Conservation (phyloP, 2,797 vertebrate genomes). For the Anguilla pacifica region DNA sequence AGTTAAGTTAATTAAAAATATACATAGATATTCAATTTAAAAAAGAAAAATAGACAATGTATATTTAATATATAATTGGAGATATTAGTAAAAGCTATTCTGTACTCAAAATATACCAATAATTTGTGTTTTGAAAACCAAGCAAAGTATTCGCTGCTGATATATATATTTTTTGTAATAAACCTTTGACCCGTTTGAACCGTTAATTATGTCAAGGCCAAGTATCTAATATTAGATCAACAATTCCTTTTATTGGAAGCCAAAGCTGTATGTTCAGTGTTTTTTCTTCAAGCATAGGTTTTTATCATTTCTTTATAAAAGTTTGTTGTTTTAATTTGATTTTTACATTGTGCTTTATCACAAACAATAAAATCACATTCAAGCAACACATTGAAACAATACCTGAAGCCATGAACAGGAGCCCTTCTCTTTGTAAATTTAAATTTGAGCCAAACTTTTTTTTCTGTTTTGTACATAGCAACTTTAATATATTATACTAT, state of each 20-base stretch:
- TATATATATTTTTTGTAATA: conserved; percentile 1
- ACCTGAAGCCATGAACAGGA: conserved; percentile 88
- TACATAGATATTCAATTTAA: background rate
- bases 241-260: conserved; percentile 89
- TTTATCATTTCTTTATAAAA: conserved; percentile 73
- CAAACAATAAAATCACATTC: conserved; percentile 74
- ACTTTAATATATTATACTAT: conserved; percentile 75
- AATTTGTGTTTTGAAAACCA: background rate
- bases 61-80: conserved; percentile 34
- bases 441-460: conserved; percentile 81
- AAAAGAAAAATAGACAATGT: background rate
- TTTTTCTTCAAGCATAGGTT: conserved; percentile 77
- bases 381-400: conserved; percentile 78
- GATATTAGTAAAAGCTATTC: conserved; percentile 22
- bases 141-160: background rate
- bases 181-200: background rate
- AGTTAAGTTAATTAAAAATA: background rate
- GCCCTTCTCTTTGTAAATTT: conserved; percentile 80
- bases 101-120: conserved; percentile 9
- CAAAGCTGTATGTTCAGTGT: conserved; percentile 86
- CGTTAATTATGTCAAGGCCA: background rate
- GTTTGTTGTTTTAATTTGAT: conserved; percentile 66
- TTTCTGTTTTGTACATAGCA: conserved; percentile 82
- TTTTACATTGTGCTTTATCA: conserved; percentile 74
- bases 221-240: conserved; percentile 62